Percentiles rank a stretch among this genome's conserved stretches.
phyloP scores from a whole-genome alignment of 2,113 vertebrate species.

The Eleginops maclovinus region DNA sequence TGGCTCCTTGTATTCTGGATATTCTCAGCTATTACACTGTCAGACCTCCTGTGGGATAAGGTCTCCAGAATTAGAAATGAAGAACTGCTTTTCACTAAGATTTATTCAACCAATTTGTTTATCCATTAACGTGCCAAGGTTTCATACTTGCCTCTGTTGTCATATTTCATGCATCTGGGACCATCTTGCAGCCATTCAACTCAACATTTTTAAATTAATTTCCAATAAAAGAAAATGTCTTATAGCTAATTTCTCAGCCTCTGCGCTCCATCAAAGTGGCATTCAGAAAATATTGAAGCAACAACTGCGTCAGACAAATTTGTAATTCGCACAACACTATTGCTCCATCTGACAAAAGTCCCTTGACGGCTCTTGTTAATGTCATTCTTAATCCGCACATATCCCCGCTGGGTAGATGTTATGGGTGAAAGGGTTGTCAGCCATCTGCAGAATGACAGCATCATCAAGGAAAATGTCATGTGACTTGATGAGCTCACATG shows the following conservation, averaged over 20 bases:
- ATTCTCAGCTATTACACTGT: slow-evolving; percentile 52
- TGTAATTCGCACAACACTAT: slow-evolving; percentile 35
- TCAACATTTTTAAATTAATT: slow-evolving; percentile 30
- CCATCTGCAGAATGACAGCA: slow-evolving; percentile 59
- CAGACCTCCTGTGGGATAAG: slow-evolving; percentile 53
- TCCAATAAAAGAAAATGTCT: slow-evolving; percentile 23
- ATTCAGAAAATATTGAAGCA: slow-evolving; percentile 43
- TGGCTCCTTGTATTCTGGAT: slow-evolving; percentile 54
- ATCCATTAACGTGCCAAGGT: slow-evolving; percentile 37
- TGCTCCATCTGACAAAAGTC: slow-evolving; percentile 47
- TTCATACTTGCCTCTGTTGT: not conserved
- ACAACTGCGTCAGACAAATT: slow-evolving; percentile 26
- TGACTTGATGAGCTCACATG: slow-evolving; percentile 43
- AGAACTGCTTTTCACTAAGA: slow-evolving; percentile 43
- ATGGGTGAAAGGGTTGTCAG: slow-evolving; percentile 45
- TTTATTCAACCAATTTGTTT: slow-evolving; percentile 43
- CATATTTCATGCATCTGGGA: not conserved
- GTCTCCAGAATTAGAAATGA: slow-evolving; percentile 53
- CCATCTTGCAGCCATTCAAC: slow-evolving; percentile 13
- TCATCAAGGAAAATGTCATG: slow-evolving; percentile 50
- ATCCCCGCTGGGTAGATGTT: slow-evolving; percentile 47
- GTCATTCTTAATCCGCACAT: slow-evolving; percentile 49
- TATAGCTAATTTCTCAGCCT: slow-evolving; percentile 25
- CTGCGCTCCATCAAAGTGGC: not conserved
- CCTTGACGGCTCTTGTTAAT: slow-evolving; percentile 50